phyloP scores from a whole-genome alignment of 2,888 invertebrate species.

The Nomada ruficornis region DNA sequence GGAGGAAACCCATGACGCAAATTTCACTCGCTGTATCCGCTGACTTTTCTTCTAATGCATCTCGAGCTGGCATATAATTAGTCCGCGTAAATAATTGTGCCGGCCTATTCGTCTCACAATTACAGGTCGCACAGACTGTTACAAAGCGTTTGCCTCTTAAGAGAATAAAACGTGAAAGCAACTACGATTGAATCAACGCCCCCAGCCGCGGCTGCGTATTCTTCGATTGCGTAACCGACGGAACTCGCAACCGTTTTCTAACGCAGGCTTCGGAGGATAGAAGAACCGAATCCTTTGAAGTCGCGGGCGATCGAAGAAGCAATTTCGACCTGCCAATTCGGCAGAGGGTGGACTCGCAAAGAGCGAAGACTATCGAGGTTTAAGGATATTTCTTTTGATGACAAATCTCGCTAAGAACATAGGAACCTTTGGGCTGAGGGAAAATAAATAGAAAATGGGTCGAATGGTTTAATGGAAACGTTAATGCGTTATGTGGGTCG shows the following conservation, averaged over 20 bases:
- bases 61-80: too few relatives aligned
- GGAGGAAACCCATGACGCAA: neutral
- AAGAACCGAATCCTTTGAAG: conserved; percentile 68
- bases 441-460: neutral
- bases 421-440: neutral
- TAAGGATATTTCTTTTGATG: conserved; percentile 24
- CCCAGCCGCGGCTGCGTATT: conserved; percentile 53
- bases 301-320: conserved; percentile 68
- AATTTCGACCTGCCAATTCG: conserved; percentile 58
- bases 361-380: neutral
- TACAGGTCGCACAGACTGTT: conserved; percentile 23
- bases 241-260: conserved; percentile 32
- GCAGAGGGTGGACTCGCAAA: conserved; percentile 38
- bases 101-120: neutral
- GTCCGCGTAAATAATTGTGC: neutral
- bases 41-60: too few relatives aligned
- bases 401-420: neutral
- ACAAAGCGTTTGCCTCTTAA: conserved; percentile 37
- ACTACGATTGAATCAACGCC: conserved; percentile 63
- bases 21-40: too few relatives aligned
- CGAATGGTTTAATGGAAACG: too few relatives aligned
- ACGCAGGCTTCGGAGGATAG: neutral
- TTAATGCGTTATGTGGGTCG: too few relatives aligned
- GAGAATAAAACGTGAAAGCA: conserved; percentile 34
- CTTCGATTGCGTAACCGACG: conserved; percentile 58